A percentile compares a stretch with the other conserved stretches of the same genome.
phyloP scores from a whole-genome alignment of 2,113 vertebrate species.

The Salminus brasiliensis region DNA sequence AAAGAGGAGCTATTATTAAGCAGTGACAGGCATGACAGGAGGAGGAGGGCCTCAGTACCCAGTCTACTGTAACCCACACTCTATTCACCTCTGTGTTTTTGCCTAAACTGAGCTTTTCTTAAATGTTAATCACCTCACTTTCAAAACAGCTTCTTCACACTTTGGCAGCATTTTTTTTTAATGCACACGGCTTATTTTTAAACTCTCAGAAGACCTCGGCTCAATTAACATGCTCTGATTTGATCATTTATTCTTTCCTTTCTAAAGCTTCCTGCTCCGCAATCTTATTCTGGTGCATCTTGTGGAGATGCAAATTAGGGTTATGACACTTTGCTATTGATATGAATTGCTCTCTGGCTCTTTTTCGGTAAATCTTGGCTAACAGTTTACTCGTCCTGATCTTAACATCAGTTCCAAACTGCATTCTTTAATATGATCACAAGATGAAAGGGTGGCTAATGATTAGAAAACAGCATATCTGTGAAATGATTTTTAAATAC shows the following conservation, averaged over 20 bases:
- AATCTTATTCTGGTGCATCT: background rate
- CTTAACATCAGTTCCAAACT: constrained; percentile 33
- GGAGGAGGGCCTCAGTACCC: background rate
- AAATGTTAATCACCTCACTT: constrained; percentile 72
- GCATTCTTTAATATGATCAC: constrained; percentile 23
- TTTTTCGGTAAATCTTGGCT: constrained; percentile 28
- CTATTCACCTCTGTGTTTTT: constrained; percentile 11
- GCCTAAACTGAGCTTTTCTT: constrained; percentile 56
- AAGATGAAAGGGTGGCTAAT: constrained; percentile 40
- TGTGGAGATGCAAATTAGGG: constrained; percentile 39
- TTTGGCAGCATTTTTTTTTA: constrained; percentile 53
- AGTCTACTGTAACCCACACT: background rate
- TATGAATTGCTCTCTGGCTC: constrained; percentile 32
- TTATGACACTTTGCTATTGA: constrained; percentile 37
- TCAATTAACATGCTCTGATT: constrained; percentile 54
- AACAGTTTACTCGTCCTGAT: constrained; percentile 40
- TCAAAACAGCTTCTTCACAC: constrained; percentile 61
- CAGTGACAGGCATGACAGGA: constrained; percentile 17
- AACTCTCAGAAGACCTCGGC: constrained; percentile 47
- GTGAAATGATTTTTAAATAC: constrained; percentile 48
- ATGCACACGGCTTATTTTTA: constrained; percentile 3
- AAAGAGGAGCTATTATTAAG: constrained; percentile 19
- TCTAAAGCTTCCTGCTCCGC: constrained; percentile 21
- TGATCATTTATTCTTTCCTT: constrained; percentile 52
- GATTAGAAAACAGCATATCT: constrained; percentile 45